A percentile compares a stretch with the other conserved stretches of the same genome.
Evolutionary conservation across 2,797 vertebrate genomes (phyloP).

Genomic region (Eurystomus glaucurus): DNA sequence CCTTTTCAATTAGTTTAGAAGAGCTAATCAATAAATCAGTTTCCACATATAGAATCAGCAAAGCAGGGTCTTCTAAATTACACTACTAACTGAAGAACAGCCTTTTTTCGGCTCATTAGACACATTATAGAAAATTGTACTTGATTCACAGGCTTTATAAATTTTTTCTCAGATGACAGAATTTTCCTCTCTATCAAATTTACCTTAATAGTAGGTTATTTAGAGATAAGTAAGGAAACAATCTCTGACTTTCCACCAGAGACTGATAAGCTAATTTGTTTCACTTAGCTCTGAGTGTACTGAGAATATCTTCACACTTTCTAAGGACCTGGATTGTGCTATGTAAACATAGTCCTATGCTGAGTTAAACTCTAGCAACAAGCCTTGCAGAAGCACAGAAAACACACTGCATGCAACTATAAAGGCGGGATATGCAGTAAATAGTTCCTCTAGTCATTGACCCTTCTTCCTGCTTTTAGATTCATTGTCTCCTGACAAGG

Average conservation of each 20-base stretch:
- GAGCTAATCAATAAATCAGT: slow-evolving; percentile 45
- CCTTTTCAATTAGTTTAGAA: slow-evolving; percentile 33
- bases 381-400: background rate
- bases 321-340: background rate
- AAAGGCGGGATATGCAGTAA: background rate
- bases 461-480: background rate
- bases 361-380: background rate
- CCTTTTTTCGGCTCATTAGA: slow-evolving; percentile 5
- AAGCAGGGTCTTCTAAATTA: slow-evolving; percentile 26
- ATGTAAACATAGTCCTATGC: background rate
- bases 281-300: background rate
- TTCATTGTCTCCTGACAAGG: background rate
- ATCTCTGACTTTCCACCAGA: background rate
- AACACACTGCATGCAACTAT: background rate
- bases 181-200: slow-evolving; percentile 40
- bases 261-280: slow-evolving; percentile 20
- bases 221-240: slow-evolving; percentile 44
- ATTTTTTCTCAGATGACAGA: slow-evolving; percentile 36
- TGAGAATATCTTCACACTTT: background rate
- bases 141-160: background rate
- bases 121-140: slow-evolving; percentile 14
- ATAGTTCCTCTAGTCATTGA: background rate
- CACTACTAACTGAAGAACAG: background rate
- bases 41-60: slow-evolving; percentile 16
- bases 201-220: slow-evolving; percentile 41